Evolutionary conservation across 2,113 vertebrate species (phyloP).

Genomic region (Megaceryle maxima): DNA sequence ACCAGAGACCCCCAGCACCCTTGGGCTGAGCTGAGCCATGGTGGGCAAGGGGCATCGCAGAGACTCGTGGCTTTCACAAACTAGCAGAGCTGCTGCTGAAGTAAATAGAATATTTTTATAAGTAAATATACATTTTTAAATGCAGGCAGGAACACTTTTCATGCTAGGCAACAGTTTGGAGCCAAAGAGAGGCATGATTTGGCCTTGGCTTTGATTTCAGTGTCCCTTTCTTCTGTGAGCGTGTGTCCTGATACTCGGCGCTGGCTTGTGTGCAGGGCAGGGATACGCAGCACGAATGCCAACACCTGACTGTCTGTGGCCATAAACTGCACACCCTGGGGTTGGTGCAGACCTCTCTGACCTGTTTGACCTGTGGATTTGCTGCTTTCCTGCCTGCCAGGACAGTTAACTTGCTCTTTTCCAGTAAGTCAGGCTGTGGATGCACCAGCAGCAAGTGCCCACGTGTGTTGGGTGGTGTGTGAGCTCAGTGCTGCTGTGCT

Average conservation of each 20-base stretch:
- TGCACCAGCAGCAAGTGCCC: neutral
- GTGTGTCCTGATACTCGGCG: neutral
- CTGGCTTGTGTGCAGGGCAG: neutral
- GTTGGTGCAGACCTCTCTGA: neutral
- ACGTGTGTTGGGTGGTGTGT: accelerated
- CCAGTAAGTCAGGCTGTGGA: neutral
- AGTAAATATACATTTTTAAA: neutral
- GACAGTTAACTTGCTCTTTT: too few species aligned
- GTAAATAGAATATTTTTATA: neutral
- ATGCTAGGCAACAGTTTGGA: neutral
- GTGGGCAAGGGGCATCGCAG: neutral
- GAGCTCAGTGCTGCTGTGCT: accelerated
- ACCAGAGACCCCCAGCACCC: neutral
- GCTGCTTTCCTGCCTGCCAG: neutral
- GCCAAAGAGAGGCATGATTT: neutral
- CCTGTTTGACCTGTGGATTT: neutral
- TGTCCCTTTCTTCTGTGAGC: neutral
- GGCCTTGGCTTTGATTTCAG: neutral
- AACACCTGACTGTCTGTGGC: accelerated
- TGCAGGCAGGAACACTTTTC: neutral
- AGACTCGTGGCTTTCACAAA: neutral
- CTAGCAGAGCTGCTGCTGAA: neutral
- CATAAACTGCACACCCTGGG: accelerated
- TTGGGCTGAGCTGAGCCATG: neutral
- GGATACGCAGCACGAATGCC: neutral